Evolutionary conservation across 2,113 vertebrate species (phyloP), one percentile per base, ranked within the genome.

Genomic region (Setophaga kirtlandii): DNA sequence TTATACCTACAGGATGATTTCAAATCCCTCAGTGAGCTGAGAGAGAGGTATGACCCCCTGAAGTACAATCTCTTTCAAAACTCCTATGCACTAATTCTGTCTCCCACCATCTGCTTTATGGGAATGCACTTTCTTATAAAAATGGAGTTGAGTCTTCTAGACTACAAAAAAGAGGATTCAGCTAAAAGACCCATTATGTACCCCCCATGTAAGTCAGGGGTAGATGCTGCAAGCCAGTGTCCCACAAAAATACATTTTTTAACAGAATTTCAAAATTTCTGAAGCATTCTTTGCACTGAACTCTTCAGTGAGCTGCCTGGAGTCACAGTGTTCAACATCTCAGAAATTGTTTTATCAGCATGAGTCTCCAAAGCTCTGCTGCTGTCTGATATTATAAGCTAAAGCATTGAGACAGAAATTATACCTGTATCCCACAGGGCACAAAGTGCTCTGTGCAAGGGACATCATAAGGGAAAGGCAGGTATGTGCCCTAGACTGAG

Each of bases 11-110:
- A 64, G 52, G 58, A 81, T 84, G 39, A 87, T 64, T 95, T 94
- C 27, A 77, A 81, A 88, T 49, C 47, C 41, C 41, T 93, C 83
- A 67, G 55, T 59, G 82, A 83, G 64, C 31, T 88, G 59, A 91
- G 39, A 47, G 65, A 96, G 85, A 86, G 53, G n/a, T 68, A 56
- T 81, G 65, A 64, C 49, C 82, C 83, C 49, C 60, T 70, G 56
- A 87, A 87, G 83, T 60, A 81, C 31, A 78, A 58, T 41, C 44
- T 25, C 35, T 92, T 92, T 90, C 76, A 92, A 83, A 88, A 86
- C 77, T 90, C 35, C 35, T 19, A 7, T 86, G 63, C 56, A 70
- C 75, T 80, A 91, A 63, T 94, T 93, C 75, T 92, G 44, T 86
- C 60, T 93, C 80, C 70, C n/a, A 86, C 35, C 46, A 52, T 67